Base-by-base conservation (phyloP, 2,797 vertebrate genomes). In the Myoxocephalus aenaeus region DNA sequence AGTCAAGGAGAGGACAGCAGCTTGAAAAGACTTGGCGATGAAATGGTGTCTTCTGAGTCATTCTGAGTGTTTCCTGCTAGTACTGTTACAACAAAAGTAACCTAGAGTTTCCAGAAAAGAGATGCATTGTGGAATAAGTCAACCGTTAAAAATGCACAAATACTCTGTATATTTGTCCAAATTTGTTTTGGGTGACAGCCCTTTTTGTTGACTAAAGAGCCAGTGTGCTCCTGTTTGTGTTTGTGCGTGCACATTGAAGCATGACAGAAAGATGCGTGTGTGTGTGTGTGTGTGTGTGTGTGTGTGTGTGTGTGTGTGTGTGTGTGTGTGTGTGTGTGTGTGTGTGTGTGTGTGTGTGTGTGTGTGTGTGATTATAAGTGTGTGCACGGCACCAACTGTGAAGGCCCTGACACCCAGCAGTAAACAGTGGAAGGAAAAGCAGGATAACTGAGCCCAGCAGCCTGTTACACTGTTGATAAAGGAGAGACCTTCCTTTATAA, bases 1-100 rank as follows among this genome's bases (percentile, higher is more conserved):
- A 90, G 85, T 87, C 84, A 87, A 87, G 83, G 80, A 92, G 79
- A 90, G 85, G 89, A 90, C 86, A 80, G 85, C 71, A 38, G 80
- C 80, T 86, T 65, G 46, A 71, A 76, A 83, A 62, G 27, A 70
- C 67, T 5, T 15, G 57, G 25, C 68, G 54, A 79, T 73, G 32
- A 80, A 85, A 76, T 62, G n/a, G 44, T 69, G 75, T 72, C 53
- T 65, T 86, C 36, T 44, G 73, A 86, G 44, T 73, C 69, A 64
- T 75, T 76, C 65, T 3, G 10, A 72, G 51, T 72, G 64, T 58
- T 46, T 81, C 51, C 4, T 27, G 25, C 36, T 73, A 48, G 74
- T 46, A 36, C 54, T 2, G 36, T 29, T 64, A 48, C 51, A 79
- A 80, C 54, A 73, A 67, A 79, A 65, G 29, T 67, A 65, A 69